Evolutionary conservation across 2,888 invertebrate species (phyloP), one percentile per base, ranked within the genome.

Genomic region (Dascillus cervinus): DNA sequence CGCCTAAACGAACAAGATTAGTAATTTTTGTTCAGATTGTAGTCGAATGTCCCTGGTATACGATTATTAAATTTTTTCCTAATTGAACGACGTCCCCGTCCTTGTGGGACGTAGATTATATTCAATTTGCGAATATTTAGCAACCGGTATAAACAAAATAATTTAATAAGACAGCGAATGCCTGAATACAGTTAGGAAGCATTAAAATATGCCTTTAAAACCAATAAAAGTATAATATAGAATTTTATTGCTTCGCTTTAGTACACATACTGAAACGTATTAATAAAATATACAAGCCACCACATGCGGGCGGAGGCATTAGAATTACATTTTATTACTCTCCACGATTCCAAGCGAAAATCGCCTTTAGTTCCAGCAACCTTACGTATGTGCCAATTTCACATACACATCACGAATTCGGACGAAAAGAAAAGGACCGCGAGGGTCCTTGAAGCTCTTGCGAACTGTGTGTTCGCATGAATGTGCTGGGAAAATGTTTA

Each of bases 361-460:
- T 21, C 5, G 26, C 14, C 32, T 32, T 21, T 26, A 32, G 12
- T 8, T 8, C 15, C 9, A 2, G 6, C 3, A 24, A 22, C 13
- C 13, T 30, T 15, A 11, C 6, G 12, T 25, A 13, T 13, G 13
- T 9, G 13, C 25, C 13, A 25, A 25, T 13, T 25, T 13, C 13
- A 25, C 26, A 44, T 32, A 44, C 43, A 44, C 39, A 46, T 43
- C 47, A 45, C 47, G 45, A 44, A 46, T 42, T 42, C 34, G 32
- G 24, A 36, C 31, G 39, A 41, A 41, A 33, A 37, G 39, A 37
- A 39, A 41, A 37, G 34, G 24, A 34, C 39, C 34, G 39, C n/a
- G n/a, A n/a, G n/a, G n/a, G 41, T 28, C 38, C 41, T 41, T 37
- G 35, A 30, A 40, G 27, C 32, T 26, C 15, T 27, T 20, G 27